Evolutionary conservation across 2,113 vertebrate species (phyloP).

Genomic region (Notothenia rossii): DNA sequence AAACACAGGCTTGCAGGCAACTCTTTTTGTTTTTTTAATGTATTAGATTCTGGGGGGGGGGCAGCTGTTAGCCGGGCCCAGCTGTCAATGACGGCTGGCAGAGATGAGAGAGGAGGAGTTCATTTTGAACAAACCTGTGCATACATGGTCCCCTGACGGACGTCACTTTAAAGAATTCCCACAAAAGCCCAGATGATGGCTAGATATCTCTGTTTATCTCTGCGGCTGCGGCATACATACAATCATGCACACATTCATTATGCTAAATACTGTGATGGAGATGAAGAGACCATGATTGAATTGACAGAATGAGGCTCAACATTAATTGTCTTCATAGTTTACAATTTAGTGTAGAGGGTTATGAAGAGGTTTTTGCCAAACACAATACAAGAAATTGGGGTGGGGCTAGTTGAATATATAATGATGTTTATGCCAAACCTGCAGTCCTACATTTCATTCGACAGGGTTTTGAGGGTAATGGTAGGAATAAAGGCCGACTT

Average conservation of each 20-base stretch:
- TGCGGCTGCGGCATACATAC: slow-evolving; percentile 8
- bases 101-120: slow-evolving; percentile 59
- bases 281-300: slow-evolving; percentile 15
- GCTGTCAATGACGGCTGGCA: slow-evolving; percentile 70
- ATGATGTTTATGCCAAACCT: not conserved
- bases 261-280: slow-evolving; percentile 31
- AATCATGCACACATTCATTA: slow-evolving; percentile 25
- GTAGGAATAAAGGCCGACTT: not conserved
- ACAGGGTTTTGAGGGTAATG: not conserved
- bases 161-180: slow-evolving; percentile 66
- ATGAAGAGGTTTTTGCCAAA: slow-evolving; percentile 7
- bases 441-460: not conserved
- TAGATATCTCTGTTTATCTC: slow-evolving; percentile 55
- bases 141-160: slow-evolving; percentile 55
- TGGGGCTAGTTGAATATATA: slow-evolving; percentile 5
- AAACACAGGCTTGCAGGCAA: slow-evolving; percentile 32
- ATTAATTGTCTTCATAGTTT: not conserved
- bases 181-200: slow-evolving; percentile 56
- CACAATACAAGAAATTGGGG: not conserved
- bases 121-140: slow-evolving; percentile 71
- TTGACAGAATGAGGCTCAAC: slow-evolving; percentile 16
- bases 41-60: slow-evolving; percentile 53
- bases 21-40: slow-evolving; percentile 59
- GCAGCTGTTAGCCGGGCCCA: slow-evolving; percentile 74
- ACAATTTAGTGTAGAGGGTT: not conserved